Percentiles rank a stretch among this genome's conserved stretches.
Conservation (phyloP, 2,888 invertebrate genomes). For the Agrochola circellaris region DNA sequence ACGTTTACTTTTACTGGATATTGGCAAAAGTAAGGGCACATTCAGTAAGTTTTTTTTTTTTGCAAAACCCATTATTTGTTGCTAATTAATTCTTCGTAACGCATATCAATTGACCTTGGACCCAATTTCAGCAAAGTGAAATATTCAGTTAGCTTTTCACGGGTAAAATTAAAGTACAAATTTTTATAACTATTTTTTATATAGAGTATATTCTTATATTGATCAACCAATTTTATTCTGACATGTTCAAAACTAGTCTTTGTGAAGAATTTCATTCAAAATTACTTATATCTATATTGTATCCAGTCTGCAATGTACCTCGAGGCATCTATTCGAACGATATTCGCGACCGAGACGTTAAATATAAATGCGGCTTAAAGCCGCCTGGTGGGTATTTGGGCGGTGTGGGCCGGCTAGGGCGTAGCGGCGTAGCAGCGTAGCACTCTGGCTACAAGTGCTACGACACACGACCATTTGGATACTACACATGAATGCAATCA, state of each 20-base stretch:
- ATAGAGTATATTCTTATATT: not conserved
- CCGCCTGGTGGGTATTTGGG: slow-evolving; percentile 77
- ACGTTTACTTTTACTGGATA: not conserved
- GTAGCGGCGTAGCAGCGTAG: slow-evolving; percentile 61
- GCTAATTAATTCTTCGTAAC: not conserved
- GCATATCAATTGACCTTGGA: not conserved
- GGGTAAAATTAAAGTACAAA: not conserved
- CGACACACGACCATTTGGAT: slow-evolving; percentile 56
- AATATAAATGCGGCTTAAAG: slow-evolving; percentile 75
- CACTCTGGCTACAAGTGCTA: slow-evolving; percentile 61
- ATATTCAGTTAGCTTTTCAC: not conserved
- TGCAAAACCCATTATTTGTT: not conserved
- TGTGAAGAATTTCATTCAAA: not conserved
- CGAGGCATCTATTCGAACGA: slow-evolving; percentile 36
- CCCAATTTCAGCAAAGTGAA: not conserved
- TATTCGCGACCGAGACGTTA: slow-evolving; percentile 60
- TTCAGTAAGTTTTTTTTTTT: not conserved
- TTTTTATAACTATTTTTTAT: not conserved
- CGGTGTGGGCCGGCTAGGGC: slow-evolving; percentile 62
- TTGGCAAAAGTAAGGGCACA: too few relatives aligned
- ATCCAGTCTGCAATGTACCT: slow-evolving; percentile 23
- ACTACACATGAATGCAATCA: slow-evolving; percentile 69
- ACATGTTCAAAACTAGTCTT: not conserved
- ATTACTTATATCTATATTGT: slow-evolving; percentile 21
- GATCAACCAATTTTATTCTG: not conserved